Evolutionary conservation across 2,113 vertebrate genomes (phyloP), one percentile per base, ranked within the genome.

Genomic region (Chionodraco myersi): DNA sequence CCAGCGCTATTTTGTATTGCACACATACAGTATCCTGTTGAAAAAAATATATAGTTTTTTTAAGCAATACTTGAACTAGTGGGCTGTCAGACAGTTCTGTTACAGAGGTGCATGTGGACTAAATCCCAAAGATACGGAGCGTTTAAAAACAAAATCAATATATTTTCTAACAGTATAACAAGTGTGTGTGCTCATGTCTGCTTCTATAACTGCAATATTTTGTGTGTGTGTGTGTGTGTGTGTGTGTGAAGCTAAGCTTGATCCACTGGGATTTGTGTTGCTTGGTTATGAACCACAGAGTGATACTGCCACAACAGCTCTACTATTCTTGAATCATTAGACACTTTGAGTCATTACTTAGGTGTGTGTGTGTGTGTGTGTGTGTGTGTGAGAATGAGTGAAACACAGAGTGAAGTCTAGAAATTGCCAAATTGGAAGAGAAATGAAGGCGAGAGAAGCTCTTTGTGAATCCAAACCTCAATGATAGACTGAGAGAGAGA

Each of bases 381-480:
- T 13, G 58, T 61, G 68, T 68, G 57, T 51, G n/a, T 52, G 49
- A 64, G 57, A 71, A 49, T 30, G 64, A 85, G 41, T 54, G 58
- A 45, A 30, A 13, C 18, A 8, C 58, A 81, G 30, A 34, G 36
- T 67, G 21, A 82, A 59, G 66, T 23, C 63, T 34, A 65, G 36
- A n/a, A n/a, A n/a, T n/a, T n/a, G n/a, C n/a, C n/a, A 66, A 83
- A 83, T 65, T 61, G 75, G 16, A 79, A 36, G 68, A 65, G 68
- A 81, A 58, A 61, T 10, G 47, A 23, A 65, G 12, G 36, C 1
- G 16, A 68, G 58, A 67, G 49, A 67, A n/a, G 30, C 12, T 0
- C 65, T 80, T 64, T 77, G 44, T 63, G 41, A 75, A 75, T 65
- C 63, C 65, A 71, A n/a, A 53, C 69, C 26, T 65, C 12, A 18